phyloP scores from a whole-genome alignment of 2,113 vertebrate genomes.

The Felis catus region F.catus_Fca126_mat1.0 CM031415.1:133090001-133090500 shows the following conservation, averaged over 20 bases:
- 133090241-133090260: background rate
- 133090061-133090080: no score
- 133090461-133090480: background rate
- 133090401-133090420: constrained; percentile 3
- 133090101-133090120: background rate
- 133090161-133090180: background rate
- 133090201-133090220: background rate
- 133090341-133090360: background rate
- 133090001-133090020: background rate
- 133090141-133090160: background rate
- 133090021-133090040: background rate
- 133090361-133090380: background rate
- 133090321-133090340: background rate
- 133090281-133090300: background rate
- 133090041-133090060: background rate
- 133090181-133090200: background rate
- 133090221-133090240: background rate
- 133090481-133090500: background rate
- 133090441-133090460: background rate
- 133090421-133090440: background rate
- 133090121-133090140: background rate
- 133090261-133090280: background rate
- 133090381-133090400: background rate
- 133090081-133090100: background rate
- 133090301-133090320: background rate